These are phyloP conservation scores for Syngnathus typhle DNA, from an alignment of 2,113 vertebrate genomes.

Conservation along the genomic window DNA sequence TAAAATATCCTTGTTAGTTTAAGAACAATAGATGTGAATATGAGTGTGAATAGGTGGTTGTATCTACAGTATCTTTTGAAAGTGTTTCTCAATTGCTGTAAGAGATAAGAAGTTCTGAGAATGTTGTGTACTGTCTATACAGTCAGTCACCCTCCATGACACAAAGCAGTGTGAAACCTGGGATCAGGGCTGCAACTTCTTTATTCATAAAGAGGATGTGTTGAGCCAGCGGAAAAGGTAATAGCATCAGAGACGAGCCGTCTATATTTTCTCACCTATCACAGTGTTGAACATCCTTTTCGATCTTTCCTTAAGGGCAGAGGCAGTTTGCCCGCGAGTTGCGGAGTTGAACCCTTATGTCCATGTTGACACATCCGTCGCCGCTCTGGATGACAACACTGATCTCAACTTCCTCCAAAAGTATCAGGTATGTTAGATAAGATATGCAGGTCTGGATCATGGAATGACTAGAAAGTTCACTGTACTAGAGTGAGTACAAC, in stretches of 20 bases:
- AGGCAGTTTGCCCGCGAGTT: conserved; percentile 79
- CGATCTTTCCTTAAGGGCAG: conserved; percentile 69
- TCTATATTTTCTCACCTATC: neutral
- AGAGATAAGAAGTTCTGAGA: neutral
- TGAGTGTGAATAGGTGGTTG: too few relatives aligned
- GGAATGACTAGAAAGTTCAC: neutral
- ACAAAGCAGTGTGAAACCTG: conserved; percentile 77
- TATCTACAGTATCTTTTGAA: too few relatives aligned
- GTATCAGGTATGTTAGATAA: conserved; percentile 74
- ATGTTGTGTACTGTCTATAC: neutral
- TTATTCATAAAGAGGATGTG: conserved; percentile 87
- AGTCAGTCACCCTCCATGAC: conserved; percentile 94
- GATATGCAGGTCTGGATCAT: neutral
- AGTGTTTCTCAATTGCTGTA: neutral
- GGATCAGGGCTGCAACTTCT: conserved; percentile 94
- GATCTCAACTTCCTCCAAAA: conserved; percentile 85
- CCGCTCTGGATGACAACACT: conserved; percentile 75
- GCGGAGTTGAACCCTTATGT: conserved; percentile 94
- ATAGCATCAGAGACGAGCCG: neutral
- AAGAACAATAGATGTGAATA: too few relatives aligned
- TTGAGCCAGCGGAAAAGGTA: conserved; percentile 81
- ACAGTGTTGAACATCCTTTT: neutral
- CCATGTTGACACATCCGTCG: conserved; percentile 77
- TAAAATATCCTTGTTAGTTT: too few relatives aligned
- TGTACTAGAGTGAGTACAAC: neutral